These are phyloP conservation scores for Ladona fulva DNA, from an alignment of 1,140 invertebrate species.

Conservation along the genomic window DNA sequence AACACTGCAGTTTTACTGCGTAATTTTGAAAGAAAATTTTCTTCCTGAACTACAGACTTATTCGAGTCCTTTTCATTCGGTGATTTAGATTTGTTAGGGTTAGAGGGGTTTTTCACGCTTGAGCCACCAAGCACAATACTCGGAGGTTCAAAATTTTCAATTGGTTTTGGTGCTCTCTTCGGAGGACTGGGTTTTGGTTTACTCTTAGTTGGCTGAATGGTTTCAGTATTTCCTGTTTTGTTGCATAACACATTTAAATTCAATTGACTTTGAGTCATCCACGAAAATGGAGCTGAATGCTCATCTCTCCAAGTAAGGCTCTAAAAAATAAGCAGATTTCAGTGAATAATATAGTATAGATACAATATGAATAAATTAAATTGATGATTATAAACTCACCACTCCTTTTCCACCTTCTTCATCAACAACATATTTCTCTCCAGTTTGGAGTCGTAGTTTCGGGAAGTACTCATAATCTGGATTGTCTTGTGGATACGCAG, in stretches of 20 bases:
- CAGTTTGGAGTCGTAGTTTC: constrained; percentile 39
- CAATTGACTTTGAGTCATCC: constrained; percentile 67
- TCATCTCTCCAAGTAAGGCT: constrained; percentile 34
- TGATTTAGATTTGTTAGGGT: constrained; percentile 23
- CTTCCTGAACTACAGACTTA: constrained; percentile 33
- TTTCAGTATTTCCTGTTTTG: constrained; percentile 26
- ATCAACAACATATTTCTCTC: constrained; percentile 44
- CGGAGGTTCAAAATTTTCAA: constrained; percentile 21
- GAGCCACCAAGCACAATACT: constrained; percentile 29
- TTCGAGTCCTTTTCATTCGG: constrained; percentile 32
- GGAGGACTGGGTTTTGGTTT: constrained; percentile 21
- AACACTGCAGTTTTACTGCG: constrained; percentile 35
- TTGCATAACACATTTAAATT: constrained; percentile 48
- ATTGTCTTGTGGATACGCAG: constrained; percentile 34
- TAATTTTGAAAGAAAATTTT: constrained; percentile 34
- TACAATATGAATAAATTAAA: background rate
- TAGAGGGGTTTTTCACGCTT: constrained; percentile 29
- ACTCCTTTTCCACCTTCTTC: constrained; percentile 34
- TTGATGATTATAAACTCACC: background rate
- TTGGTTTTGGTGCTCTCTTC: background rate
- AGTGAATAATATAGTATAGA: background rate
- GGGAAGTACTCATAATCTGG: constrained; percentile 37
- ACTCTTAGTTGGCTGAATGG: constrained; percentile 26
- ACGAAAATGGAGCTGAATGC: constrained; percentile 68
- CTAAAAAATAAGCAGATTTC: background rate